Evolutionary conservation across 1,140 invertebrate species (phyloP), one percentile per base, ranked within the genome.

Genomic region (Popillia japonica): DNA sequence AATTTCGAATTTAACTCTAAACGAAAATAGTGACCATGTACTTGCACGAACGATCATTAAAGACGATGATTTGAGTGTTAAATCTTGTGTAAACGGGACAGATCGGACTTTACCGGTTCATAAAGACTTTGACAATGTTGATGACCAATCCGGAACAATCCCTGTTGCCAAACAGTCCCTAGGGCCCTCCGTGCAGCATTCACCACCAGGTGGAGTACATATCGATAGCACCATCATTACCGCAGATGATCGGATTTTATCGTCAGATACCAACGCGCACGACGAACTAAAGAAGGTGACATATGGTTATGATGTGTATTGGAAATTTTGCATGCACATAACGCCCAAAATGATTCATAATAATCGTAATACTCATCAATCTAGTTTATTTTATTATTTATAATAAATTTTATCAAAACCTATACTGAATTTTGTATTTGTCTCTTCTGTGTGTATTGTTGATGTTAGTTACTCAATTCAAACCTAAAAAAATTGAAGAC

Each of bases 171-270:
- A 41, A 14, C 72, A 81, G 78, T 78, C 80, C 81, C 72, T 82
- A 79, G 77, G 81, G 83, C 83, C 84, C 76, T 73, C 77, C 77
- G 79, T 81, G 81, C 83, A 83, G 83, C 84, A 79, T 80, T 14
- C 81, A 74, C 55, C 76, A 27, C 23, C 68, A 40, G n/a, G 77
- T 78, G 73, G 17, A 40, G 76, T 74, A n/a, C 61, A 41, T 59
- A 27, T 74, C 34, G 61, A 17, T 34, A 27, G 11, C 22, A 68
- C 20, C 61, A 75, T 55, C 48, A 55, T 55, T 14, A 55, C 48
- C 48, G 17, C 68, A 14, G 68, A 72, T 72, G 68, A n/a, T 72
- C 11, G 14, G 20, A n/a, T 14, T 22, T 14, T 40, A 41, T 72
- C 68, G 14, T 17, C 14, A 14, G 61, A 68, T 20, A 10, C 11